Evolutionary conservation across 1,140 invertebrate species (phyloP).

Genomic region (Leptinotarsa texana): DNA sequence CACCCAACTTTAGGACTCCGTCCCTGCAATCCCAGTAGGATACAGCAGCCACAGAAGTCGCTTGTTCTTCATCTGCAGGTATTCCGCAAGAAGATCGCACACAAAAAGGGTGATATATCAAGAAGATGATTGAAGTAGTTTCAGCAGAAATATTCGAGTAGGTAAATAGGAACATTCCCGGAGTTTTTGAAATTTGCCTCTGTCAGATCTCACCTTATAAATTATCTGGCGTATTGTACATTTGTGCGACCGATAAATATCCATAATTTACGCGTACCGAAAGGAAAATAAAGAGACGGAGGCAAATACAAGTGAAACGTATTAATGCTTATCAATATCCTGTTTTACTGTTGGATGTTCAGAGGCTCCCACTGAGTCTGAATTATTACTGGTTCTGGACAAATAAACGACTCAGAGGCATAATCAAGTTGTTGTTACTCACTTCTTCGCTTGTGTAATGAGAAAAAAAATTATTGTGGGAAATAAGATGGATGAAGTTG

Average conservation of each 20-base stretch:
- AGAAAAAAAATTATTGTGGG: background rate
- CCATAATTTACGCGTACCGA: conserved; percentile 50
- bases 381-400: conserved; percentile 36
- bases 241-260: conserved; percentile 49
- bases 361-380: conserved; percentile 45
- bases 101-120: conserved; percentile 42
- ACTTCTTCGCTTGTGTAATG: background rate
- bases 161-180: conserved; percentile 52
- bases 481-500: background rate
- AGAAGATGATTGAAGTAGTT: conserved; percentile 42
- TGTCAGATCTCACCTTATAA: conserved; percentile 56
- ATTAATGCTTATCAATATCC: conserved; percentile 49
- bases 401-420: background rate
- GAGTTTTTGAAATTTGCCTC: conserved; percentile 55
- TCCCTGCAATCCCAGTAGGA: background rate
- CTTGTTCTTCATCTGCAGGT: background rate
- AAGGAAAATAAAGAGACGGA: conserved; percentile 46
- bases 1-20: background rate
- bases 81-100: conserved; percentile 13
- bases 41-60: background rate
- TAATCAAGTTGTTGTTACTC: conserved; percentile 8
- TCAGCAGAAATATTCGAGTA: conserved; percentile 46
- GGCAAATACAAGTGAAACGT: conserved; percentile 40
- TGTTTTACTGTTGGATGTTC: conserved; percentile 38
- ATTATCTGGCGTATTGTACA: conserved; percentile 53